Evolutionary conservation across 1,140 invertebrate species (phyloP), one percentile per base, ranked within the genome.

Genomic region (Heliconius hewitsoni): DNA sequence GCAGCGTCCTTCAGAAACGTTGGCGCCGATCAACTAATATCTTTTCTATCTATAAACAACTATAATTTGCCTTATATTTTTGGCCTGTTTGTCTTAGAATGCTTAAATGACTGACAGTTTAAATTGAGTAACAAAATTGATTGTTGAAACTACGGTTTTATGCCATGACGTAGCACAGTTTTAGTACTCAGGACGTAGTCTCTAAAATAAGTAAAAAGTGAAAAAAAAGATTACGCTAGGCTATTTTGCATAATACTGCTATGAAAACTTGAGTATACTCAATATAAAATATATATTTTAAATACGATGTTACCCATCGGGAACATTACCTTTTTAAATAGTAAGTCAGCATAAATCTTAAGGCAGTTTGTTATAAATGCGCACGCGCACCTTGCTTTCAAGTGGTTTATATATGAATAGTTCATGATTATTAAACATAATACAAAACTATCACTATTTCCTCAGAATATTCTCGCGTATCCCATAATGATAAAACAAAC

Each of bases 391-490:
- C 83, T 79, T 78, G 80, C 78, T 84, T 83, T 83, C 80, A 81
- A 84, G 87, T 90, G 89, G 89, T 90, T 91, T 90, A 91, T 90
- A 87, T 86, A 86, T 87, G 83, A 85, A 85, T 82, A 82, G 80
- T 83, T 82, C 81, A 83, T 83, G 82, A 16, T 84, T 42, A 72
- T 72, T n/a, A 72, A 72, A 34, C 34, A n/a, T 71, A 34, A n/a
- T 57, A 57, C n/a, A 19, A 11, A 60, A 60, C 8, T 60, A 60
- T 60, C 2, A 27, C 23, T 60, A 60, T 60, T 60, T 60, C 57
- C 23, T 60, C 13, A 11, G n/a, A 60, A 60, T 60, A 60, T n/a
- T 18, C 19, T 19, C 16, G 6, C 0, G 1, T n/a, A 55, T 2
- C 52, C n/a, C 16, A 55, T 55, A 55, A n/a, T 55, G 19, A 55